Evolutionary conservation across 2,888 invertebrate species (phyloP), one percentile per base, ranked within the genome.

Genomic region (Dolichomitus sp.): DNA sequence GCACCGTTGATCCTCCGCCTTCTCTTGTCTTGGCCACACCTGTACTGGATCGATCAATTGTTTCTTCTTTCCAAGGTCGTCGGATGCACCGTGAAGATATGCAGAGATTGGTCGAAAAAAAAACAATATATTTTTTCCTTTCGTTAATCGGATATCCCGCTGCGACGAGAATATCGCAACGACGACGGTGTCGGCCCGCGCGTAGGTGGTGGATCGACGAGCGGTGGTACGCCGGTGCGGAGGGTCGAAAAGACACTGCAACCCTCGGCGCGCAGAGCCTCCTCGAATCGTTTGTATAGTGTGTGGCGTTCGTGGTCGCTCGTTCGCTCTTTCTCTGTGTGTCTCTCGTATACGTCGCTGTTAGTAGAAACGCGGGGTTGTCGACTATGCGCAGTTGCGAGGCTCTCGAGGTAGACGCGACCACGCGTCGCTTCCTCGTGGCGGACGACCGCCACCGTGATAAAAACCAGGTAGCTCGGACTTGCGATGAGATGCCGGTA

Each of bases 351-450:
- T 70, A 76, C 14, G 52, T 45, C 14, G 19, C 40, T 48, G 61
- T 59, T 75, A 59, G 50, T 66, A 45, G 69, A 30, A 45, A 52
- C 75, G 61, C 74, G 74, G 57, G 65, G 66, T 48, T 40, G 77
- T 33, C 57, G 76, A 74, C 77, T 83, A 80, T 83, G 83, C 83
- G 83, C 83, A 83, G 76, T 37, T 69, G 83, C 80, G 80, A 14
- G 69, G 80, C 42, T 77, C 80, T 19, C 83, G 80, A 27, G 83
- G 76, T 40, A 77, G 80, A 48, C 76, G 80, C 52, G 30, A 73
- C 73, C 83, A 80, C 76, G 83, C 83, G 72, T 80, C 83, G 83
- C 76, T 80, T 83, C 83, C 83, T 83, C 83, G 83, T 83, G 83
- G 80, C 59, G 80, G 83, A 77, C 83, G 80, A 69, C 76, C 83